Conservation (phyloP, 1,140 invertebrate species). For the Chelonus insularis region DNA sequence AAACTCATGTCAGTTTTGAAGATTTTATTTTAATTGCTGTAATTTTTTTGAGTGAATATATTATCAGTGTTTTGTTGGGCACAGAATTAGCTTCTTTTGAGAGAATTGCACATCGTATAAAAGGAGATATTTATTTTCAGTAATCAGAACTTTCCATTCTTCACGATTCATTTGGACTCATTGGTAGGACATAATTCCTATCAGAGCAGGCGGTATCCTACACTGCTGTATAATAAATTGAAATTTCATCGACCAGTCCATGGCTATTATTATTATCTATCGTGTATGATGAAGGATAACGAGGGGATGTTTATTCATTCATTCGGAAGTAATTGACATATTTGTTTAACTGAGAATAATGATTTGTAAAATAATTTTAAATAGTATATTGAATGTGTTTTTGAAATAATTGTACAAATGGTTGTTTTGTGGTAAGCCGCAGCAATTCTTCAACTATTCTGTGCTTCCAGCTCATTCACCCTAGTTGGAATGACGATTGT, state of each 20-base stretch:
- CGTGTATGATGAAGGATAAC: background rate
- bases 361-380: background rate
- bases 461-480: background rate
- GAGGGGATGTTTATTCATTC: background rate
- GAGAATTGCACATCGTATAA: no score
- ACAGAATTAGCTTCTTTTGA: no score
- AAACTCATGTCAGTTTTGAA: no score
- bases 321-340: conserved; percentile 13
- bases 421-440: background rate
- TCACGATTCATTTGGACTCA: conserved; percentile 20
- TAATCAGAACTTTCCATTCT: conserved; percentile 8
- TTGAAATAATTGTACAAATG: background rate
- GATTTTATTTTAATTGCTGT: no score
- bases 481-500: conserved; percentile 2
- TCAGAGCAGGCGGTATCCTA: background rate
- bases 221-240: conserved; percentile 21
- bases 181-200: conserved; percentile 11
- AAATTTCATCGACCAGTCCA: conserved; percentile 14
- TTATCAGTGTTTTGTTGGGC: no score
- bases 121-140: no score
- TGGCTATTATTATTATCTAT: background rate
- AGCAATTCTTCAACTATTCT: background rate
- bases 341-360: conserved; percentile 7
- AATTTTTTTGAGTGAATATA: no score
- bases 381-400: background rate